Evolutionary conservation across 2,888 invertebrate genomes (phyloP).

Genomic region (Drosophila prostipennis): DNA sequence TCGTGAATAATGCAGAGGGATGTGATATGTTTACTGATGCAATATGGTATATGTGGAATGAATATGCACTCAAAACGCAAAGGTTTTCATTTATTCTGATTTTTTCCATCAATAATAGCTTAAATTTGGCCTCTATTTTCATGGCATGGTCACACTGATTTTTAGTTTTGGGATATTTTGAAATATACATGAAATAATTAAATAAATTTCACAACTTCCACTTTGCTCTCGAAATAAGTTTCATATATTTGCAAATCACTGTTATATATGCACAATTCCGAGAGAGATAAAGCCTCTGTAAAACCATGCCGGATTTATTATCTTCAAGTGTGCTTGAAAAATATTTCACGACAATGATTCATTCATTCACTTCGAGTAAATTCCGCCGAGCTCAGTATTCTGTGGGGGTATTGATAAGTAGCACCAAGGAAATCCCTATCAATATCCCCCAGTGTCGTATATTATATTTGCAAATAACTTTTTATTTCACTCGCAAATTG

Average conservation of each 20-base stretch:
- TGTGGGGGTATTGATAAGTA: slow-evolving; percentile 11
- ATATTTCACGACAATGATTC: slow-evolving; percentile 3
- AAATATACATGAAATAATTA: too few species aligned
- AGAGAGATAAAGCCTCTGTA: slow-evolving; percentile 9
- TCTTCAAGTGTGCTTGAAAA: slow-evolving; percentile 11
- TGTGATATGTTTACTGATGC: not conserved
- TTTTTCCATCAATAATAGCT: not conserved
- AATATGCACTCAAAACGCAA: not conserved
- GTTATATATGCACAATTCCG: slow-evolving; percentile 5
- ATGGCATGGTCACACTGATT: not conserved
- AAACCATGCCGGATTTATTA: slow-evolving; percentile 11
- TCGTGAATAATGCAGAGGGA: slow-evolving; percentile 22
- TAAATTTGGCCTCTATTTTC: not conserved
- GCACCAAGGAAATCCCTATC: slow-evolving; percentile 15
- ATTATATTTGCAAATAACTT: slow-evolving; percentile 3
- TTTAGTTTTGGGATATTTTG: too few species aligned
- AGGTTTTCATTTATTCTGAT: not conserved
- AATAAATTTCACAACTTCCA: slow-evolving; percentile 11
- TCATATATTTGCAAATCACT: slow-evolving; percentile 23
- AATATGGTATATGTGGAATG: not conserved
- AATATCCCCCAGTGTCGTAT: slow-evolving; percentile 4
- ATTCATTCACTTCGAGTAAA: slow-evolving; percentile 16
- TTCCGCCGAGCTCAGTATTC: not conserved
- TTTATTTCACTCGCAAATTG: slow-evolving; percentile 24
- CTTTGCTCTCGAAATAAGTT: not conserved